Evolutionary conservation across 53 echinoderm and acorn worm species (phyloP), one percentile per base, ranked within the genome.

Genomic region (Hippasteria phrygiana): DNA sequence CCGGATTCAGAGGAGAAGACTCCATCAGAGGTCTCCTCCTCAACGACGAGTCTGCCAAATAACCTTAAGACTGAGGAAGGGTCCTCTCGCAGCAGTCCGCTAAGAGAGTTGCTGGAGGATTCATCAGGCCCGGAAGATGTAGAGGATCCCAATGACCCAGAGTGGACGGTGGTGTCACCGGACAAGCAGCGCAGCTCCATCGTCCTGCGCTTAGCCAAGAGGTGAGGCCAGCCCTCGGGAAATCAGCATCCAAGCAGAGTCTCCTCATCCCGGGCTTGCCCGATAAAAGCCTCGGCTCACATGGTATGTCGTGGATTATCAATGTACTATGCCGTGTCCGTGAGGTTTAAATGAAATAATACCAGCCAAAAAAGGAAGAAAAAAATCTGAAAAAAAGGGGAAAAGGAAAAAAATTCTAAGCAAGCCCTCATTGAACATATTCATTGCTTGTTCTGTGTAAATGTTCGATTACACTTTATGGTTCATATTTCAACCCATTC

Each of bases 81-180:
- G 26, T 74, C 74, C 24, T 62, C 56, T 2, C 53, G 73, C 11
- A 75, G 43, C 55, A 88, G 74, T 55, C 73, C 88, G 9, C 55
- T 62, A 4, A 75, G 72, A 14, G 72, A 75, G 50, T 39, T 86
- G 62, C 74, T 71, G 34, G 84, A 62, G 3, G 86, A 62, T 42
- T 73, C 55, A 1, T 88, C 80, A 18, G 69, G 59, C 14, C 69
- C 87, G 1, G 80, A 88, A 43, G 96, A 96, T 22, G 67, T 88
- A 27, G 97, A 97, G 4, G 97, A 97, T 62, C 97, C 97, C 0
- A 95, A 97, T 70, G 97, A 97, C 69, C 97, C 97, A 5, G 97
- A 97, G 77, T 97, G 97, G 97, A 97, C 95, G 1, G 95, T 97
- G 32, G 92, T 95, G n/a, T 88, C 91, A 26, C 77, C 77, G 73